Base-by-base conservation (phyloP, 2,797 vertebrate species). In the Sebastes baramenuke region DNA sequence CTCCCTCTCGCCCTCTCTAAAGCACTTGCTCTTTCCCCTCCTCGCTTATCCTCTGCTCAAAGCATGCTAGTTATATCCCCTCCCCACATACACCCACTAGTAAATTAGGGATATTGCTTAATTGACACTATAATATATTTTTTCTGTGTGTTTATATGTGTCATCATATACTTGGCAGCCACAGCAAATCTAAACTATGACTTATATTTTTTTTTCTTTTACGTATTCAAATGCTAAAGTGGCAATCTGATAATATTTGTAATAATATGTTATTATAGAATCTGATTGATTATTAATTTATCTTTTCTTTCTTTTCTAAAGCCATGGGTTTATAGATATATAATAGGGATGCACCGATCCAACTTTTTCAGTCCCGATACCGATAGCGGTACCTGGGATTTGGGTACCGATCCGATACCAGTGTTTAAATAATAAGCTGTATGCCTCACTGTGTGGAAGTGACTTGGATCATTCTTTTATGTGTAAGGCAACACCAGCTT, bases 11-110 rank as follows among this genome's bases (percentile, higher is more conserved):
- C 75, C 82, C 88, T 90, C 87, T 88, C 74, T 86, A 72, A 83
- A 92, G 89, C 94, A 94, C 92, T 94, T 92, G 92, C 87, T 93
- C 87, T 81, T 86, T 88, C 90, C 87, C 88, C 90, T 91, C 88
- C 85, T 90, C 90, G 83, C 79, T 89, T 87, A 72, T 87, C 77
- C 84, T 81, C 75, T 20, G 71, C 80, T 90, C 62, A 71, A 79
- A 88, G 80, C 85, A 78, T 60, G 67, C 72, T 77, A 22, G 74
- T 78, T 73, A 79, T 75, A 89, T 73, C 72, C 38, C 46, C 12
- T 79, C 46, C 80, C 56, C 62, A 42, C 66, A 24, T 18, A 36
- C 55, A 60, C 60, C 5, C 20, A 34, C 8, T 24, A 79, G 27
- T 72, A 72, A 71, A 67, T 64, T 32, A 29, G 32, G 13, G 22